Percentiles rank a stretch among this genome's conserved stretches.
Evolutionary conservation across 2,113 vertebrate species (phyloP).

Genomic region (Haplotaxodon microlepis): DNA sequence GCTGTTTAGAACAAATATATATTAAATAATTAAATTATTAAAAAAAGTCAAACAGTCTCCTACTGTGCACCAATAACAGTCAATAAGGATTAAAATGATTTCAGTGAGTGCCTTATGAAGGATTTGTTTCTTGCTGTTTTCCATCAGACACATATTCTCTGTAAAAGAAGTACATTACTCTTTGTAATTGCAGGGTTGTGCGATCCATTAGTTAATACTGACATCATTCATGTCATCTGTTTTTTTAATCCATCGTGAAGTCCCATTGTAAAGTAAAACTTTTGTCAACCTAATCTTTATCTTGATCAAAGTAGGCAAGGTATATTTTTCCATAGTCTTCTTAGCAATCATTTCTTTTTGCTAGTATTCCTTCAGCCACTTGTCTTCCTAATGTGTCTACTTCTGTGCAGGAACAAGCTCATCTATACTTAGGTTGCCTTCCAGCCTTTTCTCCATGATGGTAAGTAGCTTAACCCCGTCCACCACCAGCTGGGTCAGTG

Average conservation of each 20-base stretch:
- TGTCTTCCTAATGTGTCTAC: background rate
- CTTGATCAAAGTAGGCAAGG: background rate
- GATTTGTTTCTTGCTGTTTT: background rate
- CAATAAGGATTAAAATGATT: background rate
- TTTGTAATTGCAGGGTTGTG: background rate
- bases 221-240: background rate
- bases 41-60: background rate
- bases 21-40: fast-evolving
- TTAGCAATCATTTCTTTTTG: background rate
- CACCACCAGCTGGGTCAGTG: constrained; percentile 62
- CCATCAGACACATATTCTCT: background rate
- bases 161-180: background rate
- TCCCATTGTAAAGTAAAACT: background rate
- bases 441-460: constrained; percentile 65
- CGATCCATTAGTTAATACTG: background rate
- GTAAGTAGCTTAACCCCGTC: constrained; percentile 68
- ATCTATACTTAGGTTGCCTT: constrained; percentile 30
- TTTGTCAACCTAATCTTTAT: background rate
- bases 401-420: constrained; percentile 66
- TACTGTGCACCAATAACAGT: background rate
- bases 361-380: background rate
- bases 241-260: background rate
- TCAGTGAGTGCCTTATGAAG: background rate
- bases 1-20: background rate
- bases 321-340: background rate